A percentile compares a stretch with the other conserved stretches of the same genome.
Evolutionary conservation across 1,140 invertebrate genomes (phyloP).

Genomic region (Globodera ellingtonae): DNA sequence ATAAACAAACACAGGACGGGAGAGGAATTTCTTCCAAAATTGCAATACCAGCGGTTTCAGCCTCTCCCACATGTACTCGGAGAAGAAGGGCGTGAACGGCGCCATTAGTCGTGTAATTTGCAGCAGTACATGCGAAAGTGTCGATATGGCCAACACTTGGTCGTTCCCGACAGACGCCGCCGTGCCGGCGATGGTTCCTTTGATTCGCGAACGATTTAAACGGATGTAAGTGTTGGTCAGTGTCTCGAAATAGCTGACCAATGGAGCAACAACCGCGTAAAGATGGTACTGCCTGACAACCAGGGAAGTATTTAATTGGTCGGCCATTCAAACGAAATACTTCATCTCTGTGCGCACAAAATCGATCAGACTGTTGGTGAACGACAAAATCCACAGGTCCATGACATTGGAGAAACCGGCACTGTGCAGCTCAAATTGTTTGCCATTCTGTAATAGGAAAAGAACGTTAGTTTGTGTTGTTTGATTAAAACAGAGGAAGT

Average conservation of each 20-base stretch:
- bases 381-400: constrained; percentile 96
- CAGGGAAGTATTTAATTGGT: background rate
- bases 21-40: too few species aligned
- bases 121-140: constrained; percentile 83
- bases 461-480: background rate
- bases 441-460: background rate
- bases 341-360: constrained; percentile 90
- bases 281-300: constrained; percentile 76
- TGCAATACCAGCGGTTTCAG: constrained; percentile 69
- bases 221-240: constrained; percentile 98
- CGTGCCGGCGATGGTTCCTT: constrained; percentile 69
- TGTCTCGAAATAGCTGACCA: constrained; percentile 95
- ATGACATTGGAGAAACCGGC: constrained; percentile 76
- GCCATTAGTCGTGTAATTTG: constrained; percentile 84
- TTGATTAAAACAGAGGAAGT: background rate
- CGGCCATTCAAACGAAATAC: background rate
- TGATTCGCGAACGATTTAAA: constrained; percentile 89
- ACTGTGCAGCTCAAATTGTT: constrained; percentile 43
- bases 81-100: constrained; percentile 94
- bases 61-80: constrained; percentile 92
- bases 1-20: too few species aligned
- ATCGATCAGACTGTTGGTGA: constrained; percentile 85
- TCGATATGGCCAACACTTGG: constrained; percentile 81
- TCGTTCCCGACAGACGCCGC: constrained; percentile 71
- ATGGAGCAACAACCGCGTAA: constrained; percentile 88